Conservation (phyloP, 2,797 vertebrate species). For the Galago senegalensis region DNA sequence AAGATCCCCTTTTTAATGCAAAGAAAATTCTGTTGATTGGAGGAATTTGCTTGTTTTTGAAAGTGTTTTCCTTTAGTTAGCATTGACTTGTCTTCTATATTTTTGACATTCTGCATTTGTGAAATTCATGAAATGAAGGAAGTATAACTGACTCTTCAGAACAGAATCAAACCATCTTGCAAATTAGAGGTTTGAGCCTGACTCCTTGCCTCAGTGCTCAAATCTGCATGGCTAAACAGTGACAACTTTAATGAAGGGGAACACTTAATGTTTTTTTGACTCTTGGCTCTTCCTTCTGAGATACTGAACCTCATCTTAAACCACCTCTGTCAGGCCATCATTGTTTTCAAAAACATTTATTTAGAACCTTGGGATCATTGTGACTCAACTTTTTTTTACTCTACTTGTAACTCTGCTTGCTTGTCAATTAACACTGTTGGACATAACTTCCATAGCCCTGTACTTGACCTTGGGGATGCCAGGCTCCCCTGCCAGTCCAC, state of each 20-base stretch:
- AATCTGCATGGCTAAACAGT: not conserved
- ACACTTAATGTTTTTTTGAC: not conserved
- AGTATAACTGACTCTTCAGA: not conserved
- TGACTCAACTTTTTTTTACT: not conserved
- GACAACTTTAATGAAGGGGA: not conserved
- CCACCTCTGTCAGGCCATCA: not conserved
- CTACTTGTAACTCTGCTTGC: not conserved
- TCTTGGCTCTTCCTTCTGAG: not conserved
- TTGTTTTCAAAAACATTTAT: not conserved
- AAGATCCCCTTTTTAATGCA: not conserved
- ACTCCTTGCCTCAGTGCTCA: not conserved
- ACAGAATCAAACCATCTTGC: not conserved
- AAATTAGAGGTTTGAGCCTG: not conserved
- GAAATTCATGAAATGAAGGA: not conserved
- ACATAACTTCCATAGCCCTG: not conserved
- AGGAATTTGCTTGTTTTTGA: not conserved
- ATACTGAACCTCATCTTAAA: not conserved
- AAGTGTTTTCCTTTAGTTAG: not conserved
- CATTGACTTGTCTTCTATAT: not conserved
- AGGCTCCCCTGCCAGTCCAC: fast-evolving
- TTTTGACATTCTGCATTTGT: not conserved
- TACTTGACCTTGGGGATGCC: not conserved
- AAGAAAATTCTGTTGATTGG: not conserved
- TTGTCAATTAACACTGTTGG: not conserved
- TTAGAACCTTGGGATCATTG: constrained; percentile 3